Percentiles rank a stretch among this genome's conserved stretches.
Conservation (phyloP, 2,113 vertebrate species). For the Lasiurus borealis region DNA sequence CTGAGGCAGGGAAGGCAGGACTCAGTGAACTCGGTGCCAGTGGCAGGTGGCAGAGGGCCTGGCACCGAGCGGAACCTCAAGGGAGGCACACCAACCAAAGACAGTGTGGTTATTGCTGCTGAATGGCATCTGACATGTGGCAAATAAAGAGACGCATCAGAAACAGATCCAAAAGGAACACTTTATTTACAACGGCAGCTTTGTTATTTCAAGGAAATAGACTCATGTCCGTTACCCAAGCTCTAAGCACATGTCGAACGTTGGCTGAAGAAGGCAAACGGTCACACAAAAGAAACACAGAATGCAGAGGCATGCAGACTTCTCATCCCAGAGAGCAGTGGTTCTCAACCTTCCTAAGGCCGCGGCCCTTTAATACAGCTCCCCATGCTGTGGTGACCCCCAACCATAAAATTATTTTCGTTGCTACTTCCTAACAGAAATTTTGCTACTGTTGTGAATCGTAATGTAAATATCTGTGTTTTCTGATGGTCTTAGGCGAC, state of each 20-base stretch:
- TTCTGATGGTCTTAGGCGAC: no score
- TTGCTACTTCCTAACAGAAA: no score
- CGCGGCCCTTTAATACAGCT: no score
- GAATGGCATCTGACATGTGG: background rate
- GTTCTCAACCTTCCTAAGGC: no score
- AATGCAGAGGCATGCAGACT: background rate
- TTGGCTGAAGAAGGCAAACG: background rate
- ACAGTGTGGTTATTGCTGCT: background rate
- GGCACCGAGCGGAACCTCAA: background rate
- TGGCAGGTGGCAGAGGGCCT: accelerated
- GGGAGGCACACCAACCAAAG: background rate
- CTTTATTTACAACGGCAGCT: background rate
- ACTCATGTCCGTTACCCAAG: background rate
- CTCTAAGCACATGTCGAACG: background rate
- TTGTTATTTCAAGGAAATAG: background rate
- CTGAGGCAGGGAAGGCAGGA: background rate
- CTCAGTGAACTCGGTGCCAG: accelerated
- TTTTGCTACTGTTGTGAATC: no score
- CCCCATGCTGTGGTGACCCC: no score
- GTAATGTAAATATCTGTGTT: no score
- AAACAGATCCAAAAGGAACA: background rate
- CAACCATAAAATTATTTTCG: no score
- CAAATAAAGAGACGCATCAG: no score
- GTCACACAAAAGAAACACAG: background rate
- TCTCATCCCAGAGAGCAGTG: no score